Percentiles rank a stretch among this genome's conserved stretches.
These are phyloP conservation scores for Tachysurus fulvidraco DNA, from an alignment of 2,113 vertebrate genomes.

Conservation along the genomic window DNA sequence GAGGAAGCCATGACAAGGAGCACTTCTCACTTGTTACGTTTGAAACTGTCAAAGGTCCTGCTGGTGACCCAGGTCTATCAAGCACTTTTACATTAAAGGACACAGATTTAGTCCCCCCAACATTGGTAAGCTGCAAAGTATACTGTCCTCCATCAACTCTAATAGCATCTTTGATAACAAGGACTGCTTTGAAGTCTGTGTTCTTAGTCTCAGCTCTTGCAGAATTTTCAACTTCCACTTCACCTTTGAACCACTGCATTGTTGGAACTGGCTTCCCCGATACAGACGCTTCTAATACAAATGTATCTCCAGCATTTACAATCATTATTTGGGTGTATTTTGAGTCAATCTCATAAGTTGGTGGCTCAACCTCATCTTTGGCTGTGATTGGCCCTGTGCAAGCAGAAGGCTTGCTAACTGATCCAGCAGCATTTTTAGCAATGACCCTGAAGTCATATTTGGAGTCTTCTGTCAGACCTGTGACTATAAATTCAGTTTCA, in stretches of 20 bases:
- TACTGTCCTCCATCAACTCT: conserved; percentile 95
- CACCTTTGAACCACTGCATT: conserved; percentile 92
- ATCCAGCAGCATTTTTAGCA: conserved; percentile 92
- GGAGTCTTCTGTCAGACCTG: conserved; percentile 89
- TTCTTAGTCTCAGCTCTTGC: conserved; percentile 92
- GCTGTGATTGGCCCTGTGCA: conserved; percentile 93
- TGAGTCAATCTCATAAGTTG: conserved; percentile 88
- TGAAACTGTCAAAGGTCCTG: conserved; percentile 88
- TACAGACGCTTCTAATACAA: conserved; percentile 88
- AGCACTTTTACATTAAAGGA: conserved; percentile 90
- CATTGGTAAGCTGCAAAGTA: conserved; percentile 89
- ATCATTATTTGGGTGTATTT: conserved; percentile 90
- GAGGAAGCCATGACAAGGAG: conserved; percentile 89
- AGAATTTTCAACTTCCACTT: conserved; percentile 88
- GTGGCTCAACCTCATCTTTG: conserved; percentile 93
- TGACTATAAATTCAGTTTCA: conserved; percentile 89
- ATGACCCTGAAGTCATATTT: conserved; percentile 97
- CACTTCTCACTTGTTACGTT: conserved; percentile 96
- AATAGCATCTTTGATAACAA: conserved; percentile 92
- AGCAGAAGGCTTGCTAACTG: conserved; percentile 91
- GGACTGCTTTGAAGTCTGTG: conserved; percentile 86
- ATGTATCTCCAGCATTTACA: conserved; percentile 92
- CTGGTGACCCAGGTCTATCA: conserved; percentile 92
- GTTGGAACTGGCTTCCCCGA: conserved; percentile 90
- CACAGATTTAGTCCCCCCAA: conserved; percentile 89